Evolutionary conservation across 2,113 vertebrate species (phyloP), one percentile per base, ranked within the genome.

Genomic region (Paraplagusia blochii): DNA sequence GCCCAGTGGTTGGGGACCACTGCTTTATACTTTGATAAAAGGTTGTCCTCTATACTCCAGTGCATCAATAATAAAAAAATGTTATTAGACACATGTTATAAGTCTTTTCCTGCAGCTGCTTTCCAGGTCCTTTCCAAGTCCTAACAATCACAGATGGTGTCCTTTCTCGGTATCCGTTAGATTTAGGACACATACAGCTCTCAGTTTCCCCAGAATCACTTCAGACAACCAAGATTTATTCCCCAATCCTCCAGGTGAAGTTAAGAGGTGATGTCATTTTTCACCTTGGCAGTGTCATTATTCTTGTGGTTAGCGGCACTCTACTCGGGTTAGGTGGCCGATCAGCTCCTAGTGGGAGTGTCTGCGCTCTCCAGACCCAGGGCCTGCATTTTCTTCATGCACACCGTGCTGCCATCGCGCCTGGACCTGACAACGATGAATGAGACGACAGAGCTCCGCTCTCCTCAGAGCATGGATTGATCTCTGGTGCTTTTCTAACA

Each of bases 261-360:
- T 82, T 87, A 87, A 87, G 86, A 86, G 76, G 79, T 84, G 77
- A 84, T 90, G 81, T 87, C 84, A 86, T 91, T 89, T 88, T 90
- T 91, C 88, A 90, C 81, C 79, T 81, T 88, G 89, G 85, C 87
- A 91, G 87, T 64, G 83, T 79, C 81, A 88, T 90, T 89, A 89
- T 87, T 91, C 89, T 88, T 87, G 68, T 79, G 80, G 83, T 89
- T 90, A 88, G 81, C 75, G 70, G 81, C 79, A 57, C 83, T 85
- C 83, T 87, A 69, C 80, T 79, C 85, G 73, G 81, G 86, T 87
- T 87, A 88, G 86, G 76, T 86, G 81, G 79, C 80, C 78, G 82
- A 83, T 87, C 85, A 64, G 61, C 70, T 73, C 46, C 69, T 53
- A 72, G 73, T 70, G 80, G 84, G 82, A 79, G 78, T 68, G 76